These are phyloP conservation scores for Lordiphosa mommai DNA, from an alignment of 1,140 invertebrate species.

Conservation along the genomic window DNA sequence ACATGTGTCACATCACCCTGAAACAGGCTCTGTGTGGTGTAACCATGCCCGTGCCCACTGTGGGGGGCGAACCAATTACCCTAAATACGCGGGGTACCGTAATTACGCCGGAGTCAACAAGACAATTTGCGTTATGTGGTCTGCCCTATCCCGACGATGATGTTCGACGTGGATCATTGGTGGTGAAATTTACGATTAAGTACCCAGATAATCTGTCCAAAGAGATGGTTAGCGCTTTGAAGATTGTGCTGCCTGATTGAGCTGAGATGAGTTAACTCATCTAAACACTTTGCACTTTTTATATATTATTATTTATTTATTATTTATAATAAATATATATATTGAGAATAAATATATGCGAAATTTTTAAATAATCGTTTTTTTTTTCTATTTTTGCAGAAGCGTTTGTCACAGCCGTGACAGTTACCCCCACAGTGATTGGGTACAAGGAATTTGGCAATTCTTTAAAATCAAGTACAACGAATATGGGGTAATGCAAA, in stretches of 20 bases:
- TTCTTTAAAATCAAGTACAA: too few relatives aligned
- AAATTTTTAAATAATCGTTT: too few relatives aligned
- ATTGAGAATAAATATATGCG: too few relatives aligned
- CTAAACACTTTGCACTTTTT: too few relatives aligned
- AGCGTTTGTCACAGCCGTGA: too few relatives aligned
- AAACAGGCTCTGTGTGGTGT: constrained; percentile 90
- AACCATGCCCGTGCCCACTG: constrained; percentile 87
- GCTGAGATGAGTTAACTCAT: too few relatives aligned
- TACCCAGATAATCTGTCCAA: constrained; percentile 90
- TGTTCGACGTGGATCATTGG: constrained; percentile 87
- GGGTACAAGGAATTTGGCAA: too few relatives aligned
- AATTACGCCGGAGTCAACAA: constrained; percentile 88
- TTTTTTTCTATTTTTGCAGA: too few relatives aligned
- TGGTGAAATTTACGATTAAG: constrained; percentile 92
- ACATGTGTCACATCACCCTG: constrained; percentile 88
- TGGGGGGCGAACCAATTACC: constrained; percentile 86
- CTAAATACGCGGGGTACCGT: constrained; percentile 86
- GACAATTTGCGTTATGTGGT: constrained; percentile 88
- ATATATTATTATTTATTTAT: too few relatives aligned
- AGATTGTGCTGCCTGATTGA: constrained; percentile 86
- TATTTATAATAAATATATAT: too few relatives aligned
- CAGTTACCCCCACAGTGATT: too few relatives aligned
- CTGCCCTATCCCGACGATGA: constrained; percentile 92
- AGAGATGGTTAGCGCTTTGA: constrained; percentile 86
- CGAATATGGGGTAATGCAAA: too few relatives aligned